phyloP scores from a whole-genome alignment of 2,113 vertebrate species.

The Lipotes vexillifer region DNA sequence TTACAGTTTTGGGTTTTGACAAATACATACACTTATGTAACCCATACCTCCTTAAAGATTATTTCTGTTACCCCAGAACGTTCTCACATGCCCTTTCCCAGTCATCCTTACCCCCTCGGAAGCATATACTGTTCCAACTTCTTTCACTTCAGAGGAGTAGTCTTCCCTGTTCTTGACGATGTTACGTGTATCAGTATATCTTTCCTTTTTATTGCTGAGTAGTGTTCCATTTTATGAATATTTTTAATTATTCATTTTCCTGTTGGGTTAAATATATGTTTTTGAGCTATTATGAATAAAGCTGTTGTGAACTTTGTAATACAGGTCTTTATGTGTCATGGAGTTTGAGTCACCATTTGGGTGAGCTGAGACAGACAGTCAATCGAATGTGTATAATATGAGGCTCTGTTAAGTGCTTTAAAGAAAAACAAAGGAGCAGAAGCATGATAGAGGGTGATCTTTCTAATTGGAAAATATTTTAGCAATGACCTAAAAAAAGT shows the following conservation, averaged over 20 bases:
- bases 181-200: neutral
- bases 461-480: neutral
- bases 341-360: neutral
- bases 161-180: neutral
- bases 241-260: neutral
- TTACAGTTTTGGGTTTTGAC: neutral
- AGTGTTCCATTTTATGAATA: neutral
- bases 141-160: neutral
- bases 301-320: neutral
- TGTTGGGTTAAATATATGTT: neutral
- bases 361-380: neutral
- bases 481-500: neutral
- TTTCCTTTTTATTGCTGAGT: conserved; percentile 11
- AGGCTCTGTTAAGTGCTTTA: neutral
- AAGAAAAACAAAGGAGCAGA: neutral
- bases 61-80: neutral
- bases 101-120: neutral
- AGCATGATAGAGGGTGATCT: neutral
- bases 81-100: neutral
- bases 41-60: neutral
- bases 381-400: neutral
- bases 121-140: neutral
- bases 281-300: neutral
- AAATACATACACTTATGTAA: neutral
- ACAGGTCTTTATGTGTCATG: neutral